Evolutionary conservation across 2,797 vertebrate species (phyloP).

Genomic region (Iguana delicatissima): DNA sequence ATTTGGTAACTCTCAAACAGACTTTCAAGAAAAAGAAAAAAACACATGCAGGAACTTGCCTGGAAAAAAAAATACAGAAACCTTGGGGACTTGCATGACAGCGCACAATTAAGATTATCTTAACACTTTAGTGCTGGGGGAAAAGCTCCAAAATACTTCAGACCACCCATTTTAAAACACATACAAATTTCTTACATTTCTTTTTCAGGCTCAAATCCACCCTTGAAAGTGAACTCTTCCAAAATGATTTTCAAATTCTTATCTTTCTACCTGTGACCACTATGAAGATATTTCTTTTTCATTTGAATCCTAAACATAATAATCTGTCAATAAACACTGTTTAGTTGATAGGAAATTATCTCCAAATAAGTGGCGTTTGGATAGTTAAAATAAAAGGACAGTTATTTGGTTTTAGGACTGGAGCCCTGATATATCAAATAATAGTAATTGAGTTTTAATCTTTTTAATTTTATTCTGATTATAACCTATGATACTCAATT

Average conservation of each 20-base stretch:
- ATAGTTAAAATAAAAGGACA: too few species aligned
- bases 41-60: not conserved
- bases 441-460: not conserved
- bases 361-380: not conserved
- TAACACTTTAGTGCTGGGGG: not conserved
- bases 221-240: not conserved
- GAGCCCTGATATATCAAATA: not conserved
- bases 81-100: not conserved
- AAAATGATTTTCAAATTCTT: slow-evolving; percentile 4
- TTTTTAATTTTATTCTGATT: not conserved
- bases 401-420: not conserved
- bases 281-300: not conserved
- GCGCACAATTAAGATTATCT: not conserved
- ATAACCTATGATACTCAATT: not conserved
- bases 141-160: not conserved
- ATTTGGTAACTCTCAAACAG: slow-evolving; percentile 5
- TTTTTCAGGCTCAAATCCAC: not conserved
- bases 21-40: not conserved
- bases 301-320: not conserved
- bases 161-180: not conserved
- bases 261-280: not conserved
- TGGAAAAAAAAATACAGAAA: not conserved
- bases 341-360: not conserved
- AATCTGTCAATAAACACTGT: not conserved
- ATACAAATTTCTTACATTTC: not conserved